A percentile compares a stretch with the other conserved stretches of the same genome.
phyloP scores from a whole-genome alignment of 1,140 invertebrate species.

The Rhagoletis zephyria region DNA sequence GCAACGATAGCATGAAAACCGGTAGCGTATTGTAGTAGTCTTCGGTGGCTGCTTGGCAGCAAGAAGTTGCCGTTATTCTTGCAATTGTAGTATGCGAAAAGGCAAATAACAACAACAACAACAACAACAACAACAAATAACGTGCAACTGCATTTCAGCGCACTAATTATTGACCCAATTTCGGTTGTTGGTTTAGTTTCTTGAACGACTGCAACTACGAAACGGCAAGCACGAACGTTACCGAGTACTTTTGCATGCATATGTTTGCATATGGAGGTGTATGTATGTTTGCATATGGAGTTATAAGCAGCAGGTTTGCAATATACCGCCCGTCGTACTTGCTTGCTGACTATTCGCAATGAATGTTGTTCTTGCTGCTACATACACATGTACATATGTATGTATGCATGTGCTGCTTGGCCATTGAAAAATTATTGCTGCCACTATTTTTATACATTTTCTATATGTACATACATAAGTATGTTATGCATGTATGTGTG shows the following conservation, averaged over 20 bases:
- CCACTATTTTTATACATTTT: slow-evolving; percentile 18
- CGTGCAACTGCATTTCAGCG: slow-evolving; percentile 12
- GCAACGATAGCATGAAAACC: not conserved
- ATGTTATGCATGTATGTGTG: not conserved
- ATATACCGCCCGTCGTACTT: not conserved
- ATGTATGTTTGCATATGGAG: slow-evolving; percentile 2
- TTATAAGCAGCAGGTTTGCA: not conserved
- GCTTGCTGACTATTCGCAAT: not conserved
- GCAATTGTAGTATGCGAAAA: slow-evolving; percentile 14
- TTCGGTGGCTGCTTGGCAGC: not conserved
- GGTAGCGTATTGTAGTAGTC: not conserved
- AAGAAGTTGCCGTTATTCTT: slow-evolving; percentile 47
- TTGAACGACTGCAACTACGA: not conserved
- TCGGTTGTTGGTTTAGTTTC: slow-evolving; percentile 34
- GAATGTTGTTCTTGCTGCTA: slow-evolving; percentile 19
- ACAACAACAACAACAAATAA: not conserved
- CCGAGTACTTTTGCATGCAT: not conserved
- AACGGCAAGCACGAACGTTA: not conserved
- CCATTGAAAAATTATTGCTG: slow-evolving; percentile 27
- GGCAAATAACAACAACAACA: not conserved
- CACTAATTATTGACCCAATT: slow-evolving; percentile 51
- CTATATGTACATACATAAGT: not conserved
- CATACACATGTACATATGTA: no score
- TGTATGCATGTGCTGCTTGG: not conserved
- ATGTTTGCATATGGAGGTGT: not conserved